Conservation (phyloP, 1,140 invertebrate genomes). For the Metaphire vulgaris region DNA sequence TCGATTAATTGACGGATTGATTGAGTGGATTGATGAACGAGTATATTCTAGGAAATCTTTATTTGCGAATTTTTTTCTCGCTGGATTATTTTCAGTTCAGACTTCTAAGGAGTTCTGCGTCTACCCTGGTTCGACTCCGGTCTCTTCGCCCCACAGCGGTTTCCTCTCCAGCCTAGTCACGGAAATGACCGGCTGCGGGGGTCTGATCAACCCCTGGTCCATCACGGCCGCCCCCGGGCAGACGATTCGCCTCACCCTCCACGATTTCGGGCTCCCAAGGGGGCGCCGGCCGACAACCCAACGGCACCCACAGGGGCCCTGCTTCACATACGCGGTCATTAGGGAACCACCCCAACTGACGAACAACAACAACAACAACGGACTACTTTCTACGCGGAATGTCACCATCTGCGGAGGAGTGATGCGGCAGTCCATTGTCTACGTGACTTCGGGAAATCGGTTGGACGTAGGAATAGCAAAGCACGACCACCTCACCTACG, state of each 20-base stretch:
- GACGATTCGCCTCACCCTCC: not conserved
- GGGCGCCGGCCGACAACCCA: too few species aligned
- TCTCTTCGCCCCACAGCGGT: not conserved
- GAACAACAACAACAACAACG: not conserved
- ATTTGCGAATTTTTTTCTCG: too few species aligned
- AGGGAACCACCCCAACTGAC: not conserved
- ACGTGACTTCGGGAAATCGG: not conserved
- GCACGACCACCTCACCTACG: not conserved
- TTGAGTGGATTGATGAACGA: too few species aligned
- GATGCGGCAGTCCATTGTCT: not conserved
- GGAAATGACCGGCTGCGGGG: slow-evolving; percentile 4
- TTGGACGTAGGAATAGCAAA: not conserved
- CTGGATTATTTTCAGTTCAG: not conserved
- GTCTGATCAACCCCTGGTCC: slow-evolving; percentile 1
- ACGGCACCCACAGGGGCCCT: not conserved
- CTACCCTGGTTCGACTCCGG: not conserved
- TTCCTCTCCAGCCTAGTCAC: slow-evolving; percentile 4
- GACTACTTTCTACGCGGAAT: not conserved
- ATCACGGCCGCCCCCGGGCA: slow-evolving; percentile 7
- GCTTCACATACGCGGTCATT: not conserved
- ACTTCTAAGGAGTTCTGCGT: not conserved
- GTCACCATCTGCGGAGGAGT: not conserved
- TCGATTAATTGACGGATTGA: too few species aligned
- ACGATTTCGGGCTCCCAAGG: not conserved
- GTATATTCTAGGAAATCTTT: too few species aligned